Evolutionary conservation across 2,888 invertebrate species (phyloP).

Genomic region (Nematopogon swammerdamellus): DNA sequence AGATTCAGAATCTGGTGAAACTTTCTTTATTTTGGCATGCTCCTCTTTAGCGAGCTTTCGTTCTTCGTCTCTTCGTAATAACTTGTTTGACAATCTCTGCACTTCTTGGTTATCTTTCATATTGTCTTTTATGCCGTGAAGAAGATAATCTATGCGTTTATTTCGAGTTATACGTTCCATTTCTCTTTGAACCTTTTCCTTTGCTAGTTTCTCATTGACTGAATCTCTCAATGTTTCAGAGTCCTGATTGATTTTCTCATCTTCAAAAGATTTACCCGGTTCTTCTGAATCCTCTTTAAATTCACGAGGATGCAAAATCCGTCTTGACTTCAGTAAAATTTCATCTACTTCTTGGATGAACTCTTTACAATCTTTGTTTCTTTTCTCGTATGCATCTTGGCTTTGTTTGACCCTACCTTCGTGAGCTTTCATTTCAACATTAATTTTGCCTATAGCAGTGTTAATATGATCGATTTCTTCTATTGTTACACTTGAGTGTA

Average conservation of each 20-base stretch:
- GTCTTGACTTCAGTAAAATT: conserved; percentile 32
- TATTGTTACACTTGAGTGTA: conserved; percentile 7
- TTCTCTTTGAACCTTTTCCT: conserved; percentile 5
- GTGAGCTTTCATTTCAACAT: conserved; percentile 32
- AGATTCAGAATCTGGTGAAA: conserved; percentile 15
- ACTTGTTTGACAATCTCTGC: conserved; percentile 31
- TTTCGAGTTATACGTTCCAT: conserved; percentile 15
- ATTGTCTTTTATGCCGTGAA: conserved; percentile 39
- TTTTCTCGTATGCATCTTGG: conserved; percentile 28
- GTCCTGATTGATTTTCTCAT: too few species aligned
- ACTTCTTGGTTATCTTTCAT: conserved; percentile 48
- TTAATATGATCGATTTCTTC: conserved; percentile 37
- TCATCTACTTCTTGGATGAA: conserved; percentile 43
- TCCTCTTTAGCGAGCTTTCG: conserved; percentile 16
- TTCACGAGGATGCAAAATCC: conserved; percentile 30
- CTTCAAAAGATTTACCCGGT: too few species aligned
- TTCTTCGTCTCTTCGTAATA: conserved; percentile 33
- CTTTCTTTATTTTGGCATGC: conserved; percentile 14
- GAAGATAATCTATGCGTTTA: conserved; percentile 30
- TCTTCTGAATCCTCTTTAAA: background rate
- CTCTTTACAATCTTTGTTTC: conserved; percentile 34
- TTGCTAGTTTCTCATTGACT: conserved; percentile 8
- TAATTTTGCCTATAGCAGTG: conserved; percentile 31
- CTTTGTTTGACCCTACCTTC: conserved; percentile 36
- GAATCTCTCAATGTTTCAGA: too few species aligned